Evolutionary conservation across 2,113 vertebrate species (phyloP).

Genomic region (Nothobranchius furzeri): DNA sequence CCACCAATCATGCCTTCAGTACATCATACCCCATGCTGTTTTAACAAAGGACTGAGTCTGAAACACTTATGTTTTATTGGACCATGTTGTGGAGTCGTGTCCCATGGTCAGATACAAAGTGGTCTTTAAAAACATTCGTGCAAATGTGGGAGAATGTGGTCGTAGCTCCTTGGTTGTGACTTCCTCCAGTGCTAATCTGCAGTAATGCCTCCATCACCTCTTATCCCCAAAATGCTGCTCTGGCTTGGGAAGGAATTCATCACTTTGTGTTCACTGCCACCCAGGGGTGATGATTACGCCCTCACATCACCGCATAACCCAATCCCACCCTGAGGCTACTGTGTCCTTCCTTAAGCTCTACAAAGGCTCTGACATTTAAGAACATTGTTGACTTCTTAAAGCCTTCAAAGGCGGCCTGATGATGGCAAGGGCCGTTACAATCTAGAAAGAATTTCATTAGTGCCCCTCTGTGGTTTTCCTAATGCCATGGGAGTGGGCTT

Average conservation of each 20-base stretch:
- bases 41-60: not conserved
- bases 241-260: conserved; percentile 57
- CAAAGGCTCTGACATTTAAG: conserved; percentile 68
- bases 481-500: conserved; percentile 44
- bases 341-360: conserved; percentile 48
- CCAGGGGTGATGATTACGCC: conserved; percentile 52
- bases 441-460: conserved; percentile 71
- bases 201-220: conserved; percentile 48
- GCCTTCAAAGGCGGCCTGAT: conserved; percentile 53
- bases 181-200: conserved; percentile 52
- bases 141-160: not conserved
- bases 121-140: conserved; percentile 7
- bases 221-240: conserved; percentile 50
- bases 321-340: conserved; percentile 40
- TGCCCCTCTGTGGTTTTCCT: conserved; percentile 39
- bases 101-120: conserved; percentile 7
- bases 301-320: conserved; percentile 20
- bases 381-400: conserved; percentile 59
- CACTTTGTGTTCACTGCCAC: conserved; percentile 52
- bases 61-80: not conserved
- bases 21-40: not conserved
- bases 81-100: not conserved
- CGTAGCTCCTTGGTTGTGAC: conserved; percentile 10
- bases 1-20: not conserved
- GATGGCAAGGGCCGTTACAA: conserved; percentile 42